These are phyloP conservation scores for Hylia prasina DNA, from an alignment of 2,113 vertebrate species.

Conservation along the genomic window DNA sequence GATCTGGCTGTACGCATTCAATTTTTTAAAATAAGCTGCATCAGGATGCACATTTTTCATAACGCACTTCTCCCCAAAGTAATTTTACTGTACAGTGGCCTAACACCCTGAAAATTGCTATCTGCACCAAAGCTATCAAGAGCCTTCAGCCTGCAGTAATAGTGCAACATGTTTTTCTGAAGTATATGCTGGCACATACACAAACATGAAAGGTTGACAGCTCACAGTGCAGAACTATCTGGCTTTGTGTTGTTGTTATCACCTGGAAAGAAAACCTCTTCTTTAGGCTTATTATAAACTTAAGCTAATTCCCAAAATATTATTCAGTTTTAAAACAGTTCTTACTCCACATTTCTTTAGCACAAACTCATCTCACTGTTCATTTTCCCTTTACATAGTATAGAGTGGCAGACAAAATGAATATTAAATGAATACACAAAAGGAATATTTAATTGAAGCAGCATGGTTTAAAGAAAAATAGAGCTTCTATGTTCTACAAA, in stretches of 20 bases:
- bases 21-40: not conserved
- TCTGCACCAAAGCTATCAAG: not conserved
- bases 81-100: fast-evolving
- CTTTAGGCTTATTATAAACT: not conserved
- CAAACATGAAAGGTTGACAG: not conserved
- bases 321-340: not conserved
- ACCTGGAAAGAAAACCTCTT: not conserved
- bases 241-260: not conserved
- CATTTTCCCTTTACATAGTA: not conserved
- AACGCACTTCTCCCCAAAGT: not conserved
- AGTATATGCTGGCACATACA: not conserved
- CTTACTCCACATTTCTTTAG: not conserved
- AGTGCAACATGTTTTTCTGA: not conserved
- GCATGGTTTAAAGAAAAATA: conserved; percentile 2
- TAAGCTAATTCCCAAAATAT: not conserved
- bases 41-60: not conserved
- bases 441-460: conserved; percentile 23
- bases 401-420: not conserved
- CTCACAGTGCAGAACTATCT: not conserved
- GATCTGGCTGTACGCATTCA: not conserved
- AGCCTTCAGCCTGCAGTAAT: not conserved
- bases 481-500: not conserved
- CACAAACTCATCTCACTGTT: not conserved
- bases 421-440: conserved; percentile 18
- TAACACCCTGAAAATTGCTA: not conserved